Base-by-base conservation (phyloP, 2,113 vertebrate species). In the Salminus brasiliensis region DNA sequence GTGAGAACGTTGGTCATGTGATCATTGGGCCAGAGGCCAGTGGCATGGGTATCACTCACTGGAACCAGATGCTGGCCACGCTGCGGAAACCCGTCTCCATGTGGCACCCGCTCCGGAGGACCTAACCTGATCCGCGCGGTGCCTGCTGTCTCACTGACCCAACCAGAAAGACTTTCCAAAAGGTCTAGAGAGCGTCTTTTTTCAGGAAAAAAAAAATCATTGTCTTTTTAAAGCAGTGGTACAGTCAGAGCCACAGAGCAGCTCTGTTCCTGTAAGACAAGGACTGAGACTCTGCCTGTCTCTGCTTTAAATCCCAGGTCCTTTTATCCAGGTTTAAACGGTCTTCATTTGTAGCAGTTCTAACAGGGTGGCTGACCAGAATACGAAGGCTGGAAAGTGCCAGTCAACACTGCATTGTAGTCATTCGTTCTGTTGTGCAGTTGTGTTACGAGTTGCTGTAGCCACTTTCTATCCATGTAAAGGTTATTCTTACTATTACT, bases 11-110 rank as follows among this genome's bases (percentile, higher is more conserved):
- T 4, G 98, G 98, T 80, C 98, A 99, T 0, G 98, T 98, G 81
- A 96, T 99, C 82, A 98, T 99, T 11, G 97, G 98, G 13, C 97
- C 98, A 0, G 84, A 95, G 0, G 94, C 95, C 87, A 94, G 96
- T 0, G 97, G 97, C 7, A 97, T 98, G 95, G 98, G 97, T 43
- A 96, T 95, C 92, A 98, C 96, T 4, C 98, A 99, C 90, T 99
- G 98, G 98, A 98, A 97, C 93, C 98, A 99, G 93, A 99, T 99
- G 98, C 84, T 99, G 88, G 96, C 97, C 80, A 99, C 96, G 0
- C 91, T 99, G 82, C 94, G 98, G 85, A 98, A 95, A 82, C 98
- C 98, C 0, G 95, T 99, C 83, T 98, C 98, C 88, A 98, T 98
- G 98, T 99, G 98, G 98, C 98, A 99, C 88, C 92, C 94, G 0